Evolutionary conservation across 2,888 invertebrate species (phyloP).

Genomic region (Acanthococcus lagerstroemiae): DNA sequence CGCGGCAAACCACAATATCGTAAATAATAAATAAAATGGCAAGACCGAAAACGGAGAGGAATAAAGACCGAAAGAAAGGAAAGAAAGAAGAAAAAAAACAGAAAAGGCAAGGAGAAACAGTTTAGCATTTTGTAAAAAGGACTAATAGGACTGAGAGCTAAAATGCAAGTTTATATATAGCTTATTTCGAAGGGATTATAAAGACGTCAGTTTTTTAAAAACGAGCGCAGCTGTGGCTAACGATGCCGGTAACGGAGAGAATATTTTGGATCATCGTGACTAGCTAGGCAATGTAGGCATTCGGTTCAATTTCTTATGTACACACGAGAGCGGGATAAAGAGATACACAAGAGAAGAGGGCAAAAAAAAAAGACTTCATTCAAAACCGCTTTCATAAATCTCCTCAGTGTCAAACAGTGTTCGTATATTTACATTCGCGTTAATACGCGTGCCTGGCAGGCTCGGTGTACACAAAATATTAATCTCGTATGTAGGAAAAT

Average conservation of each 20-base stretch:
- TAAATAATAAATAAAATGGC: background rate
- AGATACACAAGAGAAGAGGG: too few species aligned
- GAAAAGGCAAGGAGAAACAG: background rate
- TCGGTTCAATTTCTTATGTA: too few species aligned
- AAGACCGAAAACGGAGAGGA: background rate
- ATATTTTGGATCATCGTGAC: slow-evolving; percentile 7
- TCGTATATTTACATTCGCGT: slow-evolving; percentile 5
- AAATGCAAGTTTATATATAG: slow-evolving; percentile 21
- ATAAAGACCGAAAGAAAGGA: background rate
- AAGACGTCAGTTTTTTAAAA: slow-evolving; percentile 24
- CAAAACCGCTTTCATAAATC: slow-evolving; percentile 11
- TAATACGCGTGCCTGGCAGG: slow-evolving; percentile 1
- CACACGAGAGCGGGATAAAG: too few species aligned
- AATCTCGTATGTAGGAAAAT: too few species aligned
- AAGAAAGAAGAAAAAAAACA: background rate
- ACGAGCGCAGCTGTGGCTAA: slow-evolving; percentile 24
- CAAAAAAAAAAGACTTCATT: too few species aligned
- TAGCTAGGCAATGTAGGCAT: background rate
- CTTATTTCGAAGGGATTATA: slow-evolving; percentile 24
- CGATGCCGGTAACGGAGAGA: slow-evolving; percentile 6
- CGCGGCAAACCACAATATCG: background rate
- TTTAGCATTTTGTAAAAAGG: background rate
- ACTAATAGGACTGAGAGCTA: background rate
- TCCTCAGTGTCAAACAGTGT: slow-evolving; percentile 9
- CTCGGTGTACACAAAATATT: too few species aligned